Base-by-base conservation (phyloP, 2,797 vertebrate genomes). In the Bovichtus diacanthus region DNA sequence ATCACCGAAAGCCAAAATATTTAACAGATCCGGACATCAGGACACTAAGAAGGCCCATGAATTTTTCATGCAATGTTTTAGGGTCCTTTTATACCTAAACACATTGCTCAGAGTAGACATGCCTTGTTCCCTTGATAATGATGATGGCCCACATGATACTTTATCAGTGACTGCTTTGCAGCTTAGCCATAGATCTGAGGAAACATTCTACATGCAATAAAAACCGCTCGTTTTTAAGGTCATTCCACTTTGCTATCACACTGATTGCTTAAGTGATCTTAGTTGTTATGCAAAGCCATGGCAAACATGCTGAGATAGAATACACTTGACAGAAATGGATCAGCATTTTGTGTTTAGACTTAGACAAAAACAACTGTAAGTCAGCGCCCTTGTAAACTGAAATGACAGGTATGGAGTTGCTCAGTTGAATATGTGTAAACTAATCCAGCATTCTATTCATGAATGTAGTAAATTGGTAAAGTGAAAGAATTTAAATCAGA, bases 111-210 rank as follows among this genome's bases (percentile, higher is more conserved):
- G 53, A 74, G 78, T 80, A 70, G 10, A 62, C 38, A 73, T 60
- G 60, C 51, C 55, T 53, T 9, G 19, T 43, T 72, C 60, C 49
- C 65, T 68, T 58, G 51, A 67, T 81, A 79, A 83, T 70, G 54
- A 81, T 61, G 44, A 70, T 69, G 82, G 82, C 68, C 64, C 49
- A 63, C 43, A 51, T 69, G 55, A 66, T 73, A 72, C 56, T 80
- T 76, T 65, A 31, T 67, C 56, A 46, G 58, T 39, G 71, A 66
- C 71, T 39, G 66, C 66, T 70, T 46, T 39, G 62, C 65, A 9
- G 66, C 62, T 36, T 23, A 27, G 59, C 46, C 21, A 34, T 15
- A 53, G 60, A 66, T 69, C 29, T 61, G 44, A 58, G 53, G 21
- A 47, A 41, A 67, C 29, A 31, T 51, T 61, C 34, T 5, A 27